phyloP scores from a whole-genome alignment of 1,140 invertebrate species.

The Parapsyche elsis region DNA sequence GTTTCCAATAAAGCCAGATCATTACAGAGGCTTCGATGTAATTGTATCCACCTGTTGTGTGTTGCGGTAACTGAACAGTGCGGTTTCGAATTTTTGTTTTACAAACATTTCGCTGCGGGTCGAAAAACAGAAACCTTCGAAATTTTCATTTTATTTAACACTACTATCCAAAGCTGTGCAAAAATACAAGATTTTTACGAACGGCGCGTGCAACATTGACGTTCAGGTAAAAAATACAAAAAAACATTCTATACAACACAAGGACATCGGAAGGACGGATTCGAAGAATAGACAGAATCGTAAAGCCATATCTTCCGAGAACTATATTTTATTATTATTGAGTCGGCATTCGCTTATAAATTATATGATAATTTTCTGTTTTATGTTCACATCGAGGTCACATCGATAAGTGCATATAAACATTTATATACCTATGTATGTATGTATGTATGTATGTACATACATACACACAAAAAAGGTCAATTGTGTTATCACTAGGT shows the following conservation, averaged over 20 bases:
- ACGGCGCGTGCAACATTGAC: slow-evolving; percentile 1
- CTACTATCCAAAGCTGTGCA: no score
- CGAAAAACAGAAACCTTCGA: no score
- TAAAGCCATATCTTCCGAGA: neutral
- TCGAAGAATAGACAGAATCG: slow-evolving; percentile 5
- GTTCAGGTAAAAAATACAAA: neutral
- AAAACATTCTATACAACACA: neutral
- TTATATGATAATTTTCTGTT: no score
- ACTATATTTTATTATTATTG: neutral
- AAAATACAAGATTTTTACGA: neutral
- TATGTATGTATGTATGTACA: no score
- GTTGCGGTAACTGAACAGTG: neutral
- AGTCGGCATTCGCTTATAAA: neutral
- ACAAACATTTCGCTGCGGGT: no score
- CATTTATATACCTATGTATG: no score
- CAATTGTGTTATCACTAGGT: neutral
- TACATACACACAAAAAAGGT: neutral
- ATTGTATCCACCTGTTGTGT: neutral
- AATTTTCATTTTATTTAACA: no score
- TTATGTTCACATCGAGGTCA: no score
- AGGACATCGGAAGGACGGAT: neutral
- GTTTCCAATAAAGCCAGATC: no score
- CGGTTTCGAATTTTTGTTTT: neutral
- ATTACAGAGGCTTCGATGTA: neutral
- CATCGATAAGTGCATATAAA: neutral